Evolutionary conservation across 2,888 invertebrate species (phyloP), one percentile per base, ranked within the genome.

Genomic region (Agriopis marginaria): DNA sequence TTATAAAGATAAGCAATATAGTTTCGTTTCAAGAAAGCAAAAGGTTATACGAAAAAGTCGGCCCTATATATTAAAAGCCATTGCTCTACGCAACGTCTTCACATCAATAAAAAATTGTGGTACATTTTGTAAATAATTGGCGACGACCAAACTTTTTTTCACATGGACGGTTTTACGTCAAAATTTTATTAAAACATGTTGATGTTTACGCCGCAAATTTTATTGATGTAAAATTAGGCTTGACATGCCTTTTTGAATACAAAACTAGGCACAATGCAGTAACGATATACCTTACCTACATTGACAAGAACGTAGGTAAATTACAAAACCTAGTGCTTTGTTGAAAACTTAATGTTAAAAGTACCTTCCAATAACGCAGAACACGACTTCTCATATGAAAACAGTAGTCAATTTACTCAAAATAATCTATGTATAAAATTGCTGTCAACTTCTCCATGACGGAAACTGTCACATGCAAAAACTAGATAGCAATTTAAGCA

Each of bases 291-390:
- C 68, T 70, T 59, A 72, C 74, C 77, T 76, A 63, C 65, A 72
- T 76, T 68, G 65, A 70, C 68, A 71, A 74, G 54, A 61, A 75
- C 68, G 49, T 71, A 70, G 68, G 71, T 74, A 74, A 73, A 7
- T 65, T 61, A 82, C 75, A 77, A 85, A 89, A 91, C 92, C 92
- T 89, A 85, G 85, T 93, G 93, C 93, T 93, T 92, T 86, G 83
- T 90, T 89, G 90, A 92, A 92, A 90, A 79, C 81, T 70, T 79
- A 77, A 82, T 82, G 79, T 83, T 85, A 86, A 86, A 81, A 82
- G 47, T 83, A 86, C 82, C 69, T 83, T 90, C 92, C 94, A 92
- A 91, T 91, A 85, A 93, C 84, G 90, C 92, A 88, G 85, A 92
- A 92, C 91, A 92, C 89, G 78, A 76, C 87, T 89, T 89, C 88